phyloP scores from a whole-genome alignment of 2,797 vertebrate genomes.

The Anabas testudineus region DNA sequence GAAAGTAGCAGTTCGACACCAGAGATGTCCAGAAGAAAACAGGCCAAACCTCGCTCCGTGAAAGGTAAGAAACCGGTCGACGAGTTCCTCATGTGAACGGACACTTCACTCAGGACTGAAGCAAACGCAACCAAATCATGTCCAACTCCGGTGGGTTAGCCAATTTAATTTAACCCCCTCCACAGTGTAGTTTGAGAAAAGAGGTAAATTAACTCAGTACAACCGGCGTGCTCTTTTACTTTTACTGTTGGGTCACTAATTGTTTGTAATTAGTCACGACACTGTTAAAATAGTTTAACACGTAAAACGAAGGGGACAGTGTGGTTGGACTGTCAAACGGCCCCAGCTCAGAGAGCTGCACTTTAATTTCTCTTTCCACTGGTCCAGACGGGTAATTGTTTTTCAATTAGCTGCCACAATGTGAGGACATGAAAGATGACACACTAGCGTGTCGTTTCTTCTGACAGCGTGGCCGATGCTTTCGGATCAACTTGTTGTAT shows the following conservation, averaged over 20 bases:
- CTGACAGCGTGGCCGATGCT: slow-evolving; percentile 33
- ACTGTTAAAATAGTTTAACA: neutral
- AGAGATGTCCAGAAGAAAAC: slow-evolving; percentile 97
- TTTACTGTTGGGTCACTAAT: slow-evolving; percentile 5
- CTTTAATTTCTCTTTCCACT: slow-evolving; percentile 9
- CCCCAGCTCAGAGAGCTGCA: neutral
- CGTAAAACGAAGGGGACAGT: neutral
- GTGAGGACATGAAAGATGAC: slow-evolving; percentile 35
- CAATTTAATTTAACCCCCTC: slow-evolving; percentile 47
- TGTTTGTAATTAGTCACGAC: neutral
- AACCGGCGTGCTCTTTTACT: neutral
- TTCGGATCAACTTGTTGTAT: slow-evolving; percentile 40
- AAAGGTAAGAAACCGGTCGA: slow-evolving; percentile 90
- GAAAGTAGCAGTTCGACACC: slow-evolving; percentile 36
- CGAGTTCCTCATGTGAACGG: slow-evolving; percentile 24
- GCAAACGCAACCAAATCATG: slow-evolving; percentile 69
- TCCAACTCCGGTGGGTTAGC: slow-evolving; percentile 79
- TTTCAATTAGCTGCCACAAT: slow-evolving; percentile 52
- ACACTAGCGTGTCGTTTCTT: slow-evolving; percentile 21
- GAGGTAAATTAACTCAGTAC: slow-evolving; percentile 9
- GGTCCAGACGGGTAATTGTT: slow-evolving; percentile 27
- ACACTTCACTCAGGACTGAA: slow-evolving; percentile 43
- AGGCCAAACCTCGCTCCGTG: slow-evolving; percentile 98
- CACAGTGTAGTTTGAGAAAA: slow-evolving; percentile 4
- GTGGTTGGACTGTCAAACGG: neutral